Evolutionary conservation across 1,140 invertebrate species (phyloP).

Genomic region (Drosophila azteca): DNA sequence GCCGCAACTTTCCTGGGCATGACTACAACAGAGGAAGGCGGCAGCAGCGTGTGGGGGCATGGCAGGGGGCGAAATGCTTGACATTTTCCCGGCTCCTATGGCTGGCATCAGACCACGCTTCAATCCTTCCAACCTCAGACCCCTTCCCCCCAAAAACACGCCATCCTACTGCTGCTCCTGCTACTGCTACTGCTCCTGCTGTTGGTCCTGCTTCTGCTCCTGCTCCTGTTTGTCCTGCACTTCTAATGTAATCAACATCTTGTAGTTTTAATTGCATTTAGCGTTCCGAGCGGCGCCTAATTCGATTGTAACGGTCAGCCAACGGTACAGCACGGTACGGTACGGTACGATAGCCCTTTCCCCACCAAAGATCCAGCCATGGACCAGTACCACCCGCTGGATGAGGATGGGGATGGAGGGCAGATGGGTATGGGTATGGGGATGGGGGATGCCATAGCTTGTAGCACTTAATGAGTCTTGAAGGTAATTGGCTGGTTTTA

Average conservation of each 20-base stretch:
- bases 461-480: conserved; percentile 78
- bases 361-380: not conserved
- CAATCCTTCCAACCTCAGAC: conserved; percentile 1
- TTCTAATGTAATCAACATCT: conserved; percentile 81
- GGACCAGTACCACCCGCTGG: not conserved
- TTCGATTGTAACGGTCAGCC: conserved; percentile 79
- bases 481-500: conserved; percentile 78
- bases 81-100: conserved; percentile 21
- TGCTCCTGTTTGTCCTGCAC: conserved; percentile 63
- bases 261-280: conserved; percentile 81
- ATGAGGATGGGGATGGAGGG: no score
- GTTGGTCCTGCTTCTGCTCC: conserved; percentile 10
- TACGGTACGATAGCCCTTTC: conserved; percentile 16
- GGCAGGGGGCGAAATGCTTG: conserved; percentile 31
- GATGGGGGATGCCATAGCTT: conserved; percentile 28
- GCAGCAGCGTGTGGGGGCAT: not conserved
- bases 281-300: conserved; percentile 74
- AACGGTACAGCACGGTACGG: conserved; percentile 54
- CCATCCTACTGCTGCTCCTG: not conserved
- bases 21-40: conserved; percentile 28
- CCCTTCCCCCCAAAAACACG: no score
- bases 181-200: not conserved
- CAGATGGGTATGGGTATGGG: not conserved
- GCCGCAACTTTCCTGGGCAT: conserved; percentile 35
- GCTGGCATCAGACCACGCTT: conserved; percentile 3